Evolutionary conservation across 2,113 vertebrate species (phyloP), one percentile per base, ranked within the genome.

Genomic region (Psittacara wagleri): DNA sequence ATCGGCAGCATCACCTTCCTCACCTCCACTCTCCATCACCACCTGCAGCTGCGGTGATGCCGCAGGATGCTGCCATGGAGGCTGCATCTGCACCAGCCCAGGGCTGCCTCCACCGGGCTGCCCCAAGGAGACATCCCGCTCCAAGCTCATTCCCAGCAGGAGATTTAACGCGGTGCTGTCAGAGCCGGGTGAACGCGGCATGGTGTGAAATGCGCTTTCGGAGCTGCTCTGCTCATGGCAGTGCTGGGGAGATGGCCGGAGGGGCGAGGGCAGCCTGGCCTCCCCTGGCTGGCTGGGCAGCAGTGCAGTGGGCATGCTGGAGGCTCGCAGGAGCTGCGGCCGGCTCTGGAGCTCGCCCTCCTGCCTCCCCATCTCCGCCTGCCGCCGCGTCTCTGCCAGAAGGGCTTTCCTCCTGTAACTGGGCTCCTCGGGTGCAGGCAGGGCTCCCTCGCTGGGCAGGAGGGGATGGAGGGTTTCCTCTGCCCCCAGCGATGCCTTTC

Each of bases 241-340:
- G 16, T 29, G 86, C 33, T 70, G 92, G 31, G 87, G 97, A 93
- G 52, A 95, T 86, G 37, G 88, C 28, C 19, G 93, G 86, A 92
- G 90, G 13, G 91, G 37, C 1, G 66, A 55, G 24, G 76, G 11
- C 80, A 76, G 75, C 3, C 52, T 69, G 18, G 28, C 44, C 29
- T 90, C 97, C 88, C 97, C 98, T 33, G 96, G 98, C 90, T 98
- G 98, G 44, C 98, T 97, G 11, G 98, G 98, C 1, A 97, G 98
- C 69, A 99, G 97, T 1, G 98, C 98, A 8, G 98, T 98, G 1
- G 99, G 99, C 99, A 99, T 98, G 97, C 99, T 99, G 68, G 99
- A 99, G 7, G 99, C 98, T 92, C 99, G 97, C 46, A 99, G 95
- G 48, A 99, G 97, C 94, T 99, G 99, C 5, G 99, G 99, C n/a